Base-by-base conservation (phyloP, 2,797 vertebrate genomes). In the Xyrichtys novacula region DNA sequence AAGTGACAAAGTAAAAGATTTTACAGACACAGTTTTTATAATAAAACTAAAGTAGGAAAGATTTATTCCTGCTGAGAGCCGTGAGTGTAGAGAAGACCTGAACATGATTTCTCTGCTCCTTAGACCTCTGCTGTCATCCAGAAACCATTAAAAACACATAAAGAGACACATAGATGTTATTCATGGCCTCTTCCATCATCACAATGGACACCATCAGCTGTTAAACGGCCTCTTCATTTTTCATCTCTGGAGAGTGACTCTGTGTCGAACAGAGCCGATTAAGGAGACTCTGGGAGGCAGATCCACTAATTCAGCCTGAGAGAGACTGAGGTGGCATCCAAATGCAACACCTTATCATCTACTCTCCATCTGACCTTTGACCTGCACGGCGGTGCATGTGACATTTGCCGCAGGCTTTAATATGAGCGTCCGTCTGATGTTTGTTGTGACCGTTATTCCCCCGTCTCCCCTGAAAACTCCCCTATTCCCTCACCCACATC, bases 391-490 rank as follows among this genome's bases (percentile, higher is more conserved):
- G 20, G n/a, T 17, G 31, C 48, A 12, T 22, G 19, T 69, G 64
- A 68, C 59, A 58, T 77, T 78, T 69, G 39, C 29, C 3, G n/a
- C 28, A 63, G 56, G 36, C 52, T 53, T 74, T 65, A 43, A 64
- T 75, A 64, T 49, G 4, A 23, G 60, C 57, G 17, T 25, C 16
- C 31, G 48, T 79, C 74, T 76, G 62, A 76, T 80, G 65, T 71
- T 47, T 52, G 42, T 47, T 20, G n/a, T 61, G 47, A 25, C 57
- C 52, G 43, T 26, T 17, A 65, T 48, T 67, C 19, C n/a, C 59
- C 61, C 17, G 26, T 16, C 56, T 22, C 20, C 25, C 25, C 1
- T 7, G 12, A 11, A 60, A 44, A 28, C 38, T 9, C 32, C 16
- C 25, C 6, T 5, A 4, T 39, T 47, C 31, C 19, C 31, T 29